Conservation (phyloP, 1,140 invertebrate species). For the Drosophila busckii region DNA sequence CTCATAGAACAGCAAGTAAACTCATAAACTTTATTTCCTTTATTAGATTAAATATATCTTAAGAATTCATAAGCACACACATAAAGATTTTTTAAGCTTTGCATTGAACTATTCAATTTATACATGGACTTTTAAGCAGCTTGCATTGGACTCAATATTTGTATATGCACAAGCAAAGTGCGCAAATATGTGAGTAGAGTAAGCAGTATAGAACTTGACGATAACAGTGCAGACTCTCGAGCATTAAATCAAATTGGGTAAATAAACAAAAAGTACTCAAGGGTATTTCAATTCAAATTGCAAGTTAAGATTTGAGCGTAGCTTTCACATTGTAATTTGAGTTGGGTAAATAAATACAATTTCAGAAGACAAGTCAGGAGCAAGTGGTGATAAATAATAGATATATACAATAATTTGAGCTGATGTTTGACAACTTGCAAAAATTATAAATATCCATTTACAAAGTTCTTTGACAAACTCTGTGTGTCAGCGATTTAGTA, state of each 20-base stretch:
- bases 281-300: not conserved
- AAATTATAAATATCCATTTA: too few species aligned
- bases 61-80: constrained; percentile 2
- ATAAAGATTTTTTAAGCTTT: not conserved
- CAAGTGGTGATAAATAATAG: too few species aligned
- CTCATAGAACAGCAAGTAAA: too few species aligned
- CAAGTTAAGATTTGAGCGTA: not conserved
- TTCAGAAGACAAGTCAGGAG: constrained; percentile 2
- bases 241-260: constrained; percentile 4
- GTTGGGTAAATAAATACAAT: not conserved
- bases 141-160: not conserved
- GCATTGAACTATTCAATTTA: constrained; percentile 5
- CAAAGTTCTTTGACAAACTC: too few species aligned
- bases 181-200: not conserved
- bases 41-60: constrained; percentile 1
- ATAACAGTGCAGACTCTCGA: not conserved
- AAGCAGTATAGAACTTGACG: constrained; percentile 9
- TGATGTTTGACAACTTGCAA: too few species aligned
- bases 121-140: constrained; percentile 12
- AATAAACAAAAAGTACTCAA: not conserved
- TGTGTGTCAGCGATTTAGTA: too few species aligned
- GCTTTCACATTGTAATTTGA: constrained; percentile 1
- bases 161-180: not conserved
- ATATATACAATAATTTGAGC: too few species aligned
- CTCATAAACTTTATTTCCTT: too few species aligned